Base-by-base conservation (phyloP, 2,888 invertebrate species). In the Drosophila seclusa region DNA sequence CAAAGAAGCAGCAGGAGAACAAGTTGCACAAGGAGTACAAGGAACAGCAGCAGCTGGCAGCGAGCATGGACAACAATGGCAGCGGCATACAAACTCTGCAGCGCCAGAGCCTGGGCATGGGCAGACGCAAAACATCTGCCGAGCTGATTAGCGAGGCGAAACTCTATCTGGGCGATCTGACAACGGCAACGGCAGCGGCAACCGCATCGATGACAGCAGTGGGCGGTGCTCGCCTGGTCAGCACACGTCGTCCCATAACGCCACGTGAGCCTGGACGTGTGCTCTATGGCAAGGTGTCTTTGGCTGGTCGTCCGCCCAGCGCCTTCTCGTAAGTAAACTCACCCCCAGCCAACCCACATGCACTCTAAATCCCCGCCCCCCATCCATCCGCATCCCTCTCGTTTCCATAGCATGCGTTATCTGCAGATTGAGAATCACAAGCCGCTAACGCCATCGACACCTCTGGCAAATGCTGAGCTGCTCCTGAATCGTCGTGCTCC, bases 201-300 rank as follows among this genome's bases (percentile, higher is more conserved):
- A 50, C 64, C 16, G 61, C 61, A 7, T 40, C 78, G 13, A 58
- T 63, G 60, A 60, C 80, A 50, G 71, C 76, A 67, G 90, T 87
- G 6, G 91, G 90, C 45, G 93, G 93, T 21, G 91, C 92, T 34
- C 92, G 93, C 21, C 68, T 93, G 52, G 94, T 98, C 72, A 95
- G 96, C 89, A 97, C 97, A 55, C 95, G 96, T 66, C 94, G 98
- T n/a, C 97, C 97, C 10, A 97, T 96, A 92, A 98, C 98, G 16
- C 97, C 97, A 11, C 94, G 96, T 48, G 97, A 97, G 76, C 95
- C 96, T 48, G 96, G 96, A 78, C 94, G 97, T 38, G 95, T 96
- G 21, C 94, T 97, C 11, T 97, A 97, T 93, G 96, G 96, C 32
- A 94, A 94, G 78, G 94, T 94, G 48, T 93, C 93, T 21, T 84